Base-by-base conservation (phyloP, 1,140 invertebrate genomes). In the Amphibalanus amphitrite region DNA sequence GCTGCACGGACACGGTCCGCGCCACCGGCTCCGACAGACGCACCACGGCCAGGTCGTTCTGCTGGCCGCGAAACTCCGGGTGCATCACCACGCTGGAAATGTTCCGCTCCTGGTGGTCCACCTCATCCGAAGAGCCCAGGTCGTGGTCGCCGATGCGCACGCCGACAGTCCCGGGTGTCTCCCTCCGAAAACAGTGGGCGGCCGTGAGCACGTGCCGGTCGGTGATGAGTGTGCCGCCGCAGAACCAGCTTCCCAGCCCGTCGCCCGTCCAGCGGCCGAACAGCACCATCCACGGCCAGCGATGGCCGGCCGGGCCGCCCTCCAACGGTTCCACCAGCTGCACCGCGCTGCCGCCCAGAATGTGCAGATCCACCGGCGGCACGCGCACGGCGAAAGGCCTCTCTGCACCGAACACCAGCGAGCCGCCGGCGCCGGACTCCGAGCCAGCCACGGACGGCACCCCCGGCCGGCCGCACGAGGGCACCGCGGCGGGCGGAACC, bases 161-260 rank as follows among this genome's bases (percentile, higher is more conserved):
- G 76, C 90, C 87, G 47, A 95, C 83, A 77, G 91, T 90, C 29
- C 85, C 88, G 76, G 91, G 92, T 28, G 90, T 85, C 38, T 90
- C 91, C 69, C 86, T 87, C 75, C 33, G 79, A 78, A 65, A 89
- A 79, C 90, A 93, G 80, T 93, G 90, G 29, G 90, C n/a, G n/a
- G n/a, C n/a, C n/a, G n/a, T n/a, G n/a, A n/a, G n/a, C n/a, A n/a
- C n/a, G n/a, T n/a, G n/a, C n/a, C n/a, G n/a, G n/a, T n/a, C n/a
- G n/a, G n/a, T n/a, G n/a, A n/a, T n/a, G n/a, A n/a, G n/a, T n/a
- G n/a, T n/a, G n/a, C n/a, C n/a, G n/a, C n/a, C n/a, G n/a, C n/a
- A n/a, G n/a, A n/a, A n/a, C n/a, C n/a, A 40, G 29, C 26, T 23
- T 23, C 40, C 29, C 64, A 65, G 26, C 3, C 26, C 64, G 26